A percentile compares a stretch with the other conserved stretches of the same genome.
These are phyloP conservation scores for Lepidostoma basale DNA, from an alignment of 1,140 invertebrate species.

Conservation along the genomic window DNA sequence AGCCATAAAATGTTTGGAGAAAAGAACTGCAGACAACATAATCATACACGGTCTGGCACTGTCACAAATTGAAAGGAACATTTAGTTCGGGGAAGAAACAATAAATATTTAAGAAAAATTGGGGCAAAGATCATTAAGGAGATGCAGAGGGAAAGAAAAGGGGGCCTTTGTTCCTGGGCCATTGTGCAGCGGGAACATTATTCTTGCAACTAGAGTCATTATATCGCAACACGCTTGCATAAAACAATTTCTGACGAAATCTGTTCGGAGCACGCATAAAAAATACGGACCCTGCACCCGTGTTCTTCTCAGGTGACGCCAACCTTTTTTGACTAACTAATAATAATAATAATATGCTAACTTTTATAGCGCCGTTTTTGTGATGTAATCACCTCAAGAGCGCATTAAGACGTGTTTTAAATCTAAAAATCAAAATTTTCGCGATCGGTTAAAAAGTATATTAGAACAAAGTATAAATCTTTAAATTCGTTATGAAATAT, in stretches of 20 bases:
- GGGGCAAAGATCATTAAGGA: slow-evolving; percentile 33
- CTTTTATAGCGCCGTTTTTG: too few relatives aligned
- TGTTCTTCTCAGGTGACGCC: too few relatives aligned
- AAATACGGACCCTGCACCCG: slow-evolving; percentile 11
- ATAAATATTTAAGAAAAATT: slow-evolving; percentile 28
- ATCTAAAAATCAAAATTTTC: too few relatives aligned
- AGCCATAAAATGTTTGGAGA: slow-evolving; percentile 6
- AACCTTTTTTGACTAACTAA: too few relatives aligned
- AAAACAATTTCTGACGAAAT: slow-evolving; percentile 29
- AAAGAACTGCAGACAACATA: slow-evolving; percentile 5
- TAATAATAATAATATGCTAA: too few relatives aligned
- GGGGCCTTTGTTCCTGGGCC: not conserved
- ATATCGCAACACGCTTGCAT: slow-evolving; percentile 29
- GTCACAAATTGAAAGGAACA: not conserved
- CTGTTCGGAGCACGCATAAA: not conserved
- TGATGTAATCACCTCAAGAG: too few relatives aligned
- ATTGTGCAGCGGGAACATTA: slow-evolving; percentile 3
- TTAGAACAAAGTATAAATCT: too few relatives aligned
- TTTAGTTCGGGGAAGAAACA: slow-evolving; percentile 15
- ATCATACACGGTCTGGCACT: not conserved
- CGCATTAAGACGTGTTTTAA: too few relatives aligned
- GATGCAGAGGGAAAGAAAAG: slow-evolving; percentile 2
- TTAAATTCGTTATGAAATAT: too few relatives aligned
- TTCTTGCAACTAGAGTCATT: slow-evolving; percentile 20
- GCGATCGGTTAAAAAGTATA: too few relatives aligned